phyloP scores from a whole-genome alignment of 2,888 invertebrate species.

The Diarsia dahlii region DNA sequence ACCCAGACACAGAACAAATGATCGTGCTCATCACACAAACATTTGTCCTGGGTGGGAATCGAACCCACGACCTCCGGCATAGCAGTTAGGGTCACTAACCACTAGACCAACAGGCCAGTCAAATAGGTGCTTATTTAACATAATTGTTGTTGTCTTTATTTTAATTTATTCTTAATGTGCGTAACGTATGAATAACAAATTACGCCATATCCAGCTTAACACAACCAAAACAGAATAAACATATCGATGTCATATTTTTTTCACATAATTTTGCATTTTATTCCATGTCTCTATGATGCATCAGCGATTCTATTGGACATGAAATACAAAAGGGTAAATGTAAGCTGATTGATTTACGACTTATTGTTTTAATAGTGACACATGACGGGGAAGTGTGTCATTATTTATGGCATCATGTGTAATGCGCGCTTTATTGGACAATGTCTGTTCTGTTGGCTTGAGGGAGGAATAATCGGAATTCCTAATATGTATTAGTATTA shows the following conservation, averaged over 20 bases:
- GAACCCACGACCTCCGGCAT: too few relatives aligned
- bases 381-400: slow-evolving; percentile 55
- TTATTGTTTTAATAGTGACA: slow-evolving; percentile 65
- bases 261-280: slow-evolving; percentile 37
- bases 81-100: too few relatives aligned
- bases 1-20: too few relatives aligned
- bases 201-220: not conserved
- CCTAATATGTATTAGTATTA: slow-evolving; percentile 61
- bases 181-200: not conserved
- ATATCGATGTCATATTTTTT: slow-evolving; percentile 28
- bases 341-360: slow-evolving; percentile 57
- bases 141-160: not conserved
- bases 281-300: slow-evolving; percentile 52
- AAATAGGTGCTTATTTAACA: too few relatives aligned
- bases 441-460: slow-evolving; percentile 59
- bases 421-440: slow-evolving; percentile 68
- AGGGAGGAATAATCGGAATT: slow-evolving; percentile 67
- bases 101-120: too few relatives aligned
- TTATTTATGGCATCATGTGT: slow-evolving; percentile 65
- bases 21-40: too few relatives aligned
- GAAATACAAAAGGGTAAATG: slow-evolving; percentile 51
- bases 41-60: too few relatives aligned
- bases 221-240: slow-evolving; percentile 12
- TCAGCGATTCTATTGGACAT: slow-evolving; percentile 42
- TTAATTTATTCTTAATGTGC: not conserved